Base-by-base conservation (phyloP, 2,113 vertebrate genomes). In the Pionites leucogaster region DNA sequence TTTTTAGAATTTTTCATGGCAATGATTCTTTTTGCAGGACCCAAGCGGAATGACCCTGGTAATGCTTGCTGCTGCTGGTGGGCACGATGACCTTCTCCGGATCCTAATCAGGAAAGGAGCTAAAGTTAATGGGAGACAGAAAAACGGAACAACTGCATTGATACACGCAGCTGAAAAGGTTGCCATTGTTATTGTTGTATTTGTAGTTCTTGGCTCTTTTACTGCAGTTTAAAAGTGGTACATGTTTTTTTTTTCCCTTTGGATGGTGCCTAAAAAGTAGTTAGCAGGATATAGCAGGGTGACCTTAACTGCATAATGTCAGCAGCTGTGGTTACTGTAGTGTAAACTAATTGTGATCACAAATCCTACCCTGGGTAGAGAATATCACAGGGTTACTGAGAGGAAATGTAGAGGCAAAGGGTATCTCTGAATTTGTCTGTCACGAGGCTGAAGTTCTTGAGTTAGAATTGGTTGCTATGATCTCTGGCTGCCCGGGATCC, bases 101-200 rank as follows among this genome's bases (percentile, higher is more conserved):
- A 96, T 99, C 91, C 98, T 99, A 3, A 99, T 99, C 93, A 98
- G 98, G 90, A 99, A 99, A 95, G 99, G 99, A 47, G 99, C 99
- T 53, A 98, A 98, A 95, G 98, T 99, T 81, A 99, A 99, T 7
- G 96, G 98, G 3, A 98, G 98, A 44, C 99, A 99, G 97, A 99
- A 98, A 93, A 99, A 99, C 10, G 99, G 99, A 75, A 99, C 99
- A 67, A 99, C 99, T 0, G 99, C 99, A 3, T 97, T 99, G 67
- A 99, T 99, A 97, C 99, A 99, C 2, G 99, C 99, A 3, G 99
- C 99, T 25, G 99, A 99, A 80, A 99, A 99, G 99, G 99, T 99
- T 37, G 15, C 96, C 53, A 57, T 60, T 27, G 17, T 85, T 69
- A 19, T n/a, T 19, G 31, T 55, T 11, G 0, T 68, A 3, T 70